Percentiles rank a stretch among this genome's conserved stretches.
Conservation (phyloP, 2,797 vertebrate genomes). For the Leuciscus waleckii region DNA sequence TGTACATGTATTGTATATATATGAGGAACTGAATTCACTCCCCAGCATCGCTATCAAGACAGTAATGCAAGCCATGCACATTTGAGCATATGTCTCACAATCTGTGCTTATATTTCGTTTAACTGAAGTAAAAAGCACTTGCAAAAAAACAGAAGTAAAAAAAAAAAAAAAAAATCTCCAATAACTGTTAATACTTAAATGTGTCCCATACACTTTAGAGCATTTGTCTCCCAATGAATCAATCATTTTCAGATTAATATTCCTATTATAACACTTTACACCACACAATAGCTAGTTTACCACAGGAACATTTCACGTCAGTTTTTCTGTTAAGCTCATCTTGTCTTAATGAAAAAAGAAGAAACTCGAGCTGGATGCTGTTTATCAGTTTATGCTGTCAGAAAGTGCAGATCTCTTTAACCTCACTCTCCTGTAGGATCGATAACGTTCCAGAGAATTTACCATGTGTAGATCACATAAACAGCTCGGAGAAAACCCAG, state of each 20-base stretch:
- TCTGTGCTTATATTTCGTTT: too few species aligned
- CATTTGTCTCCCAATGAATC: not conserved
- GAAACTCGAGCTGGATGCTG: conserved; percentile 66
- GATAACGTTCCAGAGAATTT: conserved; percentile 81
- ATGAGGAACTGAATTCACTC: too few species aligned
- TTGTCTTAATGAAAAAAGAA: conserved; percentile 37
- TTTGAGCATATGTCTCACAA: too few species aligned
- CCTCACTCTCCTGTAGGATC: conserved; percentile 79
- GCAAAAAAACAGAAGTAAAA: too few species aligned
- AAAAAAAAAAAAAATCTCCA: not conserved
- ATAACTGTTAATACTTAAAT: not conserved
- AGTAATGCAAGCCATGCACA: too few species aligned
- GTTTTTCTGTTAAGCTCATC: conserved; percentile 49
- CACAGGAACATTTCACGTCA: not conserved
- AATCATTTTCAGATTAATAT: not conserved
- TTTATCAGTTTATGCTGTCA: conserved; percentile 77
- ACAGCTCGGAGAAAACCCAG: conserved; percentile 78
- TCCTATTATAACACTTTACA: conserved; percentile 35
- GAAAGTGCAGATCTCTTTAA: conserved; percentile 75
- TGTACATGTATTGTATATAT: too few species aligned
- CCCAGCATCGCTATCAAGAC: too few species aligned
- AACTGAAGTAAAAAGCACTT: too few species aligned
- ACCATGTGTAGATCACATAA: conserved; percentile 81
- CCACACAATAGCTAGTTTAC: conserved; percentile 5
- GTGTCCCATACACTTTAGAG: not conserved